Evolutionary conservation across 2,888 invertebrate genomes (phyloP).

Genomic region (Gryllus longicercus): DNA sequence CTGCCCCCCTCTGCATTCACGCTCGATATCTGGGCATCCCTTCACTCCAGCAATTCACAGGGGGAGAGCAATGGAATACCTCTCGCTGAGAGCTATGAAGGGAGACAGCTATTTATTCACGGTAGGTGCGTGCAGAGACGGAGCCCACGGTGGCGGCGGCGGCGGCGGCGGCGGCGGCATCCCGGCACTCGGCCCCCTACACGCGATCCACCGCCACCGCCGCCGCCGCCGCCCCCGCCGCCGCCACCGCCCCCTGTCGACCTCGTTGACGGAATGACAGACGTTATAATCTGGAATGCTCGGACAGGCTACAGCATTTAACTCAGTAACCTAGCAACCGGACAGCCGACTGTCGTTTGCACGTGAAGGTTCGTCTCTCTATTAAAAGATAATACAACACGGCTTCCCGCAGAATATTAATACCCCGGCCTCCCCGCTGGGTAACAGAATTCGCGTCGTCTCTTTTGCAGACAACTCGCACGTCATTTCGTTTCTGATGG

Average conservation of each 20-base stretch:
- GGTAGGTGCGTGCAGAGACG: background rate
- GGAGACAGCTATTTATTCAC: background rate
- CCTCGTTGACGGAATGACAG: slow-evolving; percentile 17
- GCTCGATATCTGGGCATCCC: too few relatives aligned
- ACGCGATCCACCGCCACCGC: background rate
- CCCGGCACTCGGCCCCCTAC: background rate
- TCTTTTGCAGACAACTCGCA: too few relatives aligned
- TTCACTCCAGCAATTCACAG: too few relatives aligned
- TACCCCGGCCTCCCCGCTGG: background rate
- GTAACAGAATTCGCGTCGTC: too few relatives aligned
- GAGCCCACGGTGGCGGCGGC: background rate
- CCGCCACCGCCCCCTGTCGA: background rate
- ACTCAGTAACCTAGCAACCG: background rate
- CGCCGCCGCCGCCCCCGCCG: background rate
- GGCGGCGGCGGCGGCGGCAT: background rate
- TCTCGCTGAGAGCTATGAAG: background rate
- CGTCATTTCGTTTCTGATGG: too few relatives aligned
- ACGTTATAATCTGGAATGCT: background rate
- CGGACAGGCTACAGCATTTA: background rate
- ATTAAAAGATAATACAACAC: slow-evolving; percentile 5
- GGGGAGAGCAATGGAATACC: background rate
- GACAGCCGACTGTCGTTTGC: background rate
- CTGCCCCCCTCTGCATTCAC: too few relatives aligned
- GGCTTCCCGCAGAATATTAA: slow-evolving; percentile 9
- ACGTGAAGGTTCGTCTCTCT: background rate